Base-by-base conservation (phyloP, 2,797 vertebrate species). In the Gymnodraco acuticeps region DNA sequence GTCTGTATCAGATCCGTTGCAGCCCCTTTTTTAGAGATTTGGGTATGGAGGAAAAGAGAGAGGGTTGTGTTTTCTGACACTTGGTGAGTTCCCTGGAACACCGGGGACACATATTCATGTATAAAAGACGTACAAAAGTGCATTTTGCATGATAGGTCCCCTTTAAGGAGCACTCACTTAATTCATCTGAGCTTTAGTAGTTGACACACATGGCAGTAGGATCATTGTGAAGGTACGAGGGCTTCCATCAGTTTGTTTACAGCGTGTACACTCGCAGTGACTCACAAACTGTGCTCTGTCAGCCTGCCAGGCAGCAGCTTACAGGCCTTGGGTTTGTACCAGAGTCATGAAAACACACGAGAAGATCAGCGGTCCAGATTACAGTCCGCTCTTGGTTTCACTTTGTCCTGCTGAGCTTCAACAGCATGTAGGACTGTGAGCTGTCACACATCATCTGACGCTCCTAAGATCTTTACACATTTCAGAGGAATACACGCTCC, bases 241-340 rank as follows among this genome's bases (percentile, higher is more conserved):
- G 20, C 58, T 69, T 83, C 14, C 62, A 41, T 60, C n/a, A 16
- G 14, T 50, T 66, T 75, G 63, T 64, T 75, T 41, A 66, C 48
- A 73, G 38, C 17, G 16, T 51, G 45, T 54, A 45, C 63, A 67
- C 41, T 38, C 48, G 58, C 41, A 47, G 2, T 17, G 43, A 50
- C 10, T 3, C 59, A 53, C 72, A 72, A 10, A 62, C 3, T 5
- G 17, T 33, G 58, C 51, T 65, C 47, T 63, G 64, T 46, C 51
- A 15, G 15, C 20, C 58, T 68, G 64, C 63, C 42, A 47, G 20
- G 8, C n/a, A 11, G 11, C 2, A 7, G 19, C n/a, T 16, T 51
- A 9, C 48, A 10, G 19, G 33, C 31, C 14, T 10, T 15, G 61
- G 4, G 27, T 42, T 60, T 69, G 61, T 38, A 31, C 12, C 10